Base-by-base conservation (phyloP, 2,113 vertebrate genomes). In the Syrrhaptes paradoxus region DNA sequence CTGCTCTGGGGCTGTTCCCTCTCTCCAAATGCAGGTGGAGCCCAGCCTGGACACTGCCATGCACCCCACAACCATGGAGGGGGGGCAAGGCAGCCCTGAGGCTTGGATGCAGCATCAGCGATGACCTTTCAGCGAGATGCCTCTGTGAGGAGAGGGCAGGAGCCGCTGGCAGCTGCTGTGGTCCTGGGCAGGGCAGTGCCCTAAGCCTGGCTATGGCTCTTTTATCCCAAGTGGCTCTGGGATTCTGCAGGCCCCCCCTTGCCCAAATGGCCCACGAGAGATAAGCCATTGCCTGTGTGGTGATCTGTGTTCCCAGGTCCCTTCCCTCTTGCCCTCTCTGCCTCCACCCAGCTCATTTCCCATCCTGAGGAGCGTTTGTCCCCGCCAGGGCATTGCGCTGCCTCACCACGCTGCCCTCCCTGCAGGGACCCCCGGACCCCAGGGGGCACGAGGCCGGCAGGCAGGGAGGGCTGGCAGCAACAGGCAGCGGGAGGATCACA, bases 371-470 rank as follows among this genome's bases (percentile, higher is more conserved):
- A 77, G 7, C 5, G 16, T 51, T 11, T 36, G 45, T 41, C 55
- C 15, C 0, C 8, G 41, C 24, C 1, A 1, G 19, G 32, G 36
- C 73, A n/a, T 5, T 31, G 73, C 36, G 63, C 41, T 51, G 16
- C 74, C 59, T 63, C 74, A 15, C 43, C 61, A 9, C 0, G 0
- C 4, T 0, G 0, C 36, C 46, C 32, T 45, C 38, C 11, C 45
- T 2, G 1, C 73, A 70, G 55, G 51, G 55, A 59, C 7, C 21
- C 16, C 7, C 2, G 3, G 45, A 31, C 13, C 36, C 45, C 21
- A 31, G 0, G 2, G 63, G 77, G 24, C 58, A 71, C 1, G 5
- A 41, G 59, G 31, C 66, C 0, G 0, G 36, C 28, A 16, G 63
- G 55, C 77, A 18, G n/a, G n/a, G 45, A 68, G 49, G 67, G 49